Evolutionary conservation across 1,140 invertebrate species (phyloP).

Genomic region (Ceratosolen fusciceps): DNA sequence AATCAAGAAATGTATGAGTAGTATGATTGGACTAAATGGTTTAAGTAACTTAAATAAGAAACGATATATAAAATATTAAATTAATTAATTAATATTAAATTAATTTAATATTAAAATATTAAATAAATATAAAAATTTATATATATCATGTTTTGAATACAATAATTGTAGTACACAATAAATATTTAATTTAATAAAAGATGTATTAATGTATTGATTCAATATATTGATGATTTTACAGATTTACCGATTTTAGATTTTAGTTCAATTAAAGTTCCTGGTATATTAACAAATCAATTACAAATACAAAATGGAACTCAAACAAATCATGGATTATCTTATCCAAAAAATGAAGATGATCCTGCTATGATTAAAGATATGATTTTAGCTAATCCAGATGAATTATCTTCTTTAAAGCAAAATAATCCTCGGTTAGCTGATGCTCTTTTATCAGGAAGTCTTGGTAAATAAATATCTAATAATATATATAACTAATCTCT

Average conservation of each 20-base stretch:
- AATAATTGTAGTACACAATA: too few relatives aligned
- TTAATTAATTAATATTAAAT: too few relatives aligned
- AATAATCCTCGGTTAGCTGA: constrained; percentile 95
- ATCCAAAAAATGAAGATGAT: constrained; percentile 81
- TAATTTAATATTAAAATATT: too few relatives aligned
- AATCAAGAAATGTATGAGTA: too few relatives aligned
- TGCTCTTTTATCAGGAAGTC: constrained; percentile 86
- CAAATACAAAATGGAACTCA: constrained; percentile 45
- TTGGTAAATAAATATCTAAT: constrained; percentile 72
- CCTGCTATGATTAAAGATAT: constrained; percentile 90
- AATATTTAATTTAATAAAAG: too few relatives aligned
- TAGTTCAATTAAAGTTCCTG: constrained; percentile 86
- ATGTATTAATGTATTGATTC: too few relatives aligned
- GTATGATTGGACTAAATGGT: too few relatives aligned
- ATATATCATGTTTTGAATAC: too few relatives aligned
- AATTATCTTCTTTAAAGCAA: constrained; percentile 90
- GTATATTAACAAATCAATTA: constrained; percentile 58
- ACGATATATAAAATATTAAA: too few relatives aligned
- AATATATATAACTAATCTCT: neutral
- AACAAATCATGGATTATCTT: constrained; percentile 62
- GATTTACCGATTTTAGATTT: constrained; percentile 82
- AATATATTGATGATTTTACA: neutral
- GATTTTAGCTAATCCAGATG: constrained; percentile 93
- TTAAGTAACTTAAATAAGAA: too few relatives aligned
- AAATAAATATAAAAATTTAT: too few relatives aligned